A percentile compares a stretch with the other conserved stretches of the same genome.
These are phyloP conservation scores for Gymnosoma rotundatum DNA, from an alignment of 2,888 invertebrate species.

Conservation along the genomic window DNA sequence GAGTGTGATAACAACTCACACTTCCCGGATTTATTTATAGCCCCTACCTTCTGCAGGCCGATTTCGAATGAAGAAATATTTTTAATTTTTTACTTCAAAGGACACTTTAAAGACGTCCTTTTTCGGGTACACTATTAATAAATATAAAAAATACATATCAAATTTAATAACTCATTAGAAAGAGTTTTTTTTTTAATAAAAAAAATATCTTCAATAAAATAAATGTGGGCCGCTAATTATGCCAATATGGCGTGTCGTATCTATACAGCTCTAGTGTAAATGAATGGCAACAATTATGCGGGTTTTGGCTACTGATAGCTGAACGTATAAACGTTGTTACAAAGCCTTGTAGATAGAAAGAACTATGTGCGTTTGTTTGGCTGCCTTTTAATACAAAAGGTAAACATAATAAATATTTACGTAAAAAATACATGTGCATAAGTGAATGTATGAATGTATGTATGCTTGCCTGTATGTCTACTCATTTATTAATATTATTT, in stretches of 20 bases:
- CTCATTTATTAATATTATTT: constrained; percentile 50
- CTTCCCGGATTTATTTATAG: no score
- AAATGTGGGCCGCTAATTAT: constrained; percentile 75
- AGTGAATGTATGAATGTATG: no score
- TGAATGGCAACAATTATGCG: constrained; percentile 77
- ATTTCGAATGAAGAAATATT: no score
- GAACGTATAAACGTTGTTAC: constrained; percentile 9
- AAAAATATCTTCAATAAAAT: constrained; percentile 57
- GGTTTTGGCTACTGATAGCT: constrained; percentile 74
- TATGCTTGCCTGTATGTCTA: background rate
- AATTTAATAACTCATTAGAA: constrained; percentile 33
- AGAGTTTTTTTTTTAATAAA: background rate
- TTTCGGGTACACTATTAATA: background rate
- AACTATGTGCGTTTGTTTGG: constrained; percentile 3
- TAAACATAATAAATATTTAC: constrained; percentile 49
- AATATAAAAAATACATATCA: background rate
- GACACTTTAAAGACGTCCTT: no score
- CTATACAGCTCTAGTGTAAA: constrained; percentile 69
- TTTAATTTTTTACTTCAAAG: no score
- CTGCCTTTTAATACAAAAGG: background rate
- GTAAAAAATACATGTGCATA: background rate
- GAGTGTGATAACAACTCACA: no score
- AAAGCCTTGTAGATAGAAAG: background rate
- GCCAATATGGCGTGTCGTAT: constrained; percentile 72
- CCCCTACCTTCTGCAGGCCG: no score